Conservation (phyloP, 2,113 vertebrate species). For the Canis aureus region DNA sequence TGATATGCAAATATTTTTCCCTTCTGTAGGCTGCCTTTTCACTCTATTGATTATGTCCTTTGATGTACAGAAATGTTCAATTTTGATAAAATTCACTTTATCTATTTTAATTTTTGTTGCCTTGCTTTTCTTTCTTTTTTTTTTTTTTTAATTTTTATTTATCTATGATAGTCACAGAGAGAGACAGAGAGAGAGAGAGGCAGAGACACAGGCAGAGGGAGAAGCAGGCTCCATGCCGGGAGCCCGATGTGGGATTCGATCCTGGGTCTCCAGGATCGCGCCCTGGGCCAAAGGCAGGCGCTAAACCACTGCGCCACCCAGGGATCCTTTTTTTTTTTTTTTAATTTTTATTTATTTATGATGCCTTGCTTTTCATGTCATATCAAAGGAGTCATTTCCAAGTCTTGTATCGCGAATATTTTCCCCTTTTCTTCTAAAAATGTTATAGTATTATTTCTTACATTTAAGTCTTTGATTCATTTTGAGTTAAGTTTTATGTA, state of each 20-base stretch:
- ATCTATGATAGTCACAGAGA: too few relatives aligned
- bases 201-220: too few relatives aligned
- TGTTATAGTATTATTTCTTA: background rate
- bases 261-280: too few relatives aligned
- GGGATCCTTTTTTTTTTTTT: background rate
- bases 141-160: too few relatives aligned
- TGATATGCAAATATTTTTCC: background rate
- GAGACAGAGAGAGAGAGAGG: too few relatives aligned
- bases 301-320: too few relatives aligned
- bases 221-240: too few relatives aligned
- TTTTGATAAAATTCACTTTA: background rate
- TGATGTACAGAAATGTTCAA: background rate
- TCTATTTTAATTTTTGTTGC: background rate
- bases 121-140: background rate
- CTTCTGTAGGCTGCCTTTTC: background rate
- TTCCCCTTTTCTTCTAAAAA: background rate
- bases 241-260: too few relatives aligned
- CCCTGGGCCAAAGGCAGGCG: too few relatives aligned
- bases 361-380: background rate
- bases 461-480: background rate
- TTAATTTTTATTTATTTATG: background rate
- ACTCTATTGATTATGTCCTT: background rate
- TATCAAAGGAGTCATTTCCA: background rate
- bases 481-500: background rate
- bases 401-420: background rate